phyloP scores from a whole-genome alignment of 2,113 vertebrate species.

The Shinisaurus crocodilurus region DNA sequence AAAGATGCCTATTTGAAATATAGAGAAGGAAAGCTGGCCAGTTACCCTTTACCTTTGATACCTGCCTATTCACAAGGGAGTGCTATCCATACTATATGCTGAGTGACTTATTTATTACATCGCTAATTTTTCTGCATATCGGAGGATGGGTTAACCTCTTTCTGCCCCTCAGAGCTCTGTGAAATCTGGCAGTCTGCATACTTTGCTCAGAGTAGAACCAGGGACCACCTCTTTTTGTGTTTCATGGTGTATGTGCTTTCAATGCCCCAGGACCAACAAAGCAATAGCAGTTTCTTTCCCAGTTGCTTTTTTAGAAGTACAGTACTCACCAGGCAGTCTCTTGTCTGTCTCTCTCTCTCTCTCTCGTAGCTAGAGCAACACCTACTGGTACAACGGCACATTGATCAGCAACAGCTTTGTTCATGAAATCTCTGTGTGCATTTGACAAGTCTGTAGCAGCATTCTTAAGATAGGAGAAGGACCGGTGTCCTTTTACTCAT shows the following conservation, averaged over 20 bases:
- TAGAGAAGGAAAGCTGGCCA: no score
- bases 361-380: constrained; percentile 68
- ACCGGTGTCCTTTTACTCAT: background rate
- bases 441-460: background rate
- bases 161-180: background rate
- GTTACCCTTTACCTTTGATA: background rate
- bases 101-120: background rate
- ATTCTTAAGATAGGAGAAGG: background rate
- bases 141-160: no score
- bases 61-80: background rate
- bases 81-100: background rate
- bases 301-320: background rate
- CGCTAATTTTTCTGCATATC: background rate
- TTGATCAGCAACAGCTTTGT: background rate
- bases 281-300: background rate
- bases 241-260: background rate
- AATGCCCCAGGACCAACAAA: background rate
- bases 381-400: constrained; percentile 55
- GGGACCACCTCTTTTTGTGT: no score
- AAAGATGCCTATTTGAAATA: background rate
- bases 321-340: no score
- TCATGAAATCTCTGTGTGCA: background rate
- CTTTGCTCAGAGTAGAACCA: no score
- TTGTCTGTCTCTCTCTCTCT: background rate
- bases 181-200: background rate